Conservation (phyloP, 2,797 vertebrate genomes). For the Chaetodon trifasciatus region DNA sequence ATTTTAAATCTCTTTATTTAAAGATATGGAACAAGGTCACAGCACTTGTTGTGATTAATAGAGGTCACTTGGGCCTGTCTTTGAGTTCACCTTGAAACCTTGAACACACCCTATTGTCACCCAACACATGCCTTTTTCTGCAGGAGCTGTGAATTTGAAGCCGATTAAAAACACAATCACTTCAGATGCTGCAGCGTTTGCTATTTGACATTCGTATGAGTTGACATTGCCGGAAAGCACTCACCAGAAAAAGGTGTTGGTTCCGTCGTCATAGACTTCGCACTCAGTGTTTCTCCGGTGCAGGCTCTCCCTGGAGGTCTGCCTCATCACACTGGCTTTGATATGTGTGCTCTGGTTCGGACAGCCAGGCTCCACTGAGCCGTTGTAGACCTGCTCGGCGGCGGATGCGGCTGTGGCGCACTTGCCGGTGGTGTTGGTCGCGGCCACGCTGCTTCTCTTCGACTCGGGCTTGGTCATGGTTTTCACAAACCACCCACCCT, state of each 20-base stretch:
- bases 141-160: background rate
- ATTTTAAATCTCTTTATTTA: background rate
- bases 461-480: constrained; percentile 84
- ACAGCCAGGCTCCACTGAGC: constrained; percentile 57
- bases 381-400: constrained; percentile 75
- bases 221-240: constrained; percentile 57
- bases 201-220: background rate
- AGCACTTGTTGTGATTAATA: background rate
- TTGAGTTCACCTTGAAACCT: constrained; percentile 73
- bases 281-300: constrained; percentile 90
- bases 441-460: constrained; percentile 71
- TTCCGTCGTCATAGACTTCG: constrained; percentile 96
- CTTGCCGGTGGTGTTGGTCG: constrained; percentile 47
- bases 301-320: constrained; percentile 75
- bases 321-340: constrained; percentile 73
- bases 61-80: constrained; percentile 50
- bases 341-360: constrained; percentile 43
- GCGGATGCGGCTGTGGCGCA: constrained; percentile 51
- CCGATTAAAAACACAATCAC: background rate
- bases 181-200: background rate
- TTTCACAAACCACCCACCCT: constrained; percentile 1
- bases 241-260: constrained; percentile 99
- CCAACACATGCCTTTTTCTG: background rate
- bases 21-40: constrained; percentile 24
- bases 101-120: background rate